Evolutionary conservation across 1,140 invertebrate genomes (phyloP), one percentile per base, ranked within the genome.

Genomic region (Drosophila azteca): DNA sequence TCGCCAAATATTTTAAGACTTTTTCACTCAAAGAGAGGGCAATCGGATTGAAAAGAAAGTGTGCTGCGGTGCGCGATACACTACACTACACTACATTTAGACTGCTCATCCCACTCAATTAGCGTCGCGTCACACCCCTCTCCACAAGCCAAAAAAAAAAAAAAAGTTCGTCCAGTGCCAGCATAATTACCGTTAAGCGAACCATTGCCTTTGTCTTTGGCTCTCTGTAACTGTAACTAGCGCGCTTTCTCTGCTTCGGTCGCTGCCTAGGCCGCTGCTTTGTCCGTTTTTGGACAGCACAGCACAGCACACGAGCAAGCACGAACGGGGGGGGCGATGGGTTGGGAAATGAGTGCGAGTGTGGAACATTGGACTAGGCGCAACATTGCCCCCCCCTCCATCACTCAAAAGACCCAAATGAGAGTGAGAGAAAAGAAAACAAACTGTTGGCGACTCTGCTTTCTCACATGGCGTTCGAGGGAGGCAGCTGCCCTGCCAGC

Each of bases 191-290:
- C 59, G 76, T 68, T 66, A 74, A 77, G 52, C 71, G 43, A 75
- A 63, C 71, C 35, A 39, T 74, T 66, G 71, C 53, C 60, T 59
- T 58, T 53, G 44, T 50, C 67, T 71, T 71, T 71, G 68, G 66
- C 64, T 71, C 67, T 52, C 60, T 82, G 79, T 76, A 84, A 84
- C 68, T 81, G 81, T 84, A 84, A 81, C 82, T 81, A 81, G 73
- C 64, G 69, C 69, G 82, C 81, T 84, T 84, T 84, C 81, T 85
- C 79, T 77, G 59, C 55, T 57, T 44, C 53, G 57, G 39, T 51
- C 57, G 43, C 43, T 26, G 49, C 49, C 22, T 58, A 26, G 46
- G 43, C 46, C 45, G 26, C 48, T 22, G 58, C 17, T 46, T 50
- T 69, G 65, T 69, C 52, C 65, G 67, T 70, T 70, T 70, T 70